Conservation (phyloP, 1,140 invertebrate species). For the Drosophila murphyi region DNA sequence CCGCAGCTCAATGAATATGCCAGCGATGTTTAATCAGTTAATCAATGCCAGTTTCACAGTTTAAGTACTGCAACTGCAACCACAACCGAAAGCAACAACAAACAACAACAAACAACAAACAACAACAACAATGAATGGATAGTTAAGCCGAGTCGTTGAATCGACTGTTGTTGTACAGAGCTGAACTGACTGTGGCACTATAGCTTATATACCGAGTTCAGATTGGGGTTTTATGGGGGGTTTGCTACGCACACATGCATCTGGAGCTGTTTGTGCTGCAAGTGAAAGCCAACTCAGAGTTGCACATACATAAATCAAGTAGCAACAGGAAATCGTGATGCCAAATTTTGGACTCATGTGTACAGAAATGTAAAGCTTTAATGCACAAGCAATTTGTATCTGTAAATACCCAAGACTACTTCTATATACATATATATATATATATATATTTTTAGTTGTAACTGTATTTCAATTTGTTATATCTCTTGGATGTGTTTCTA, state of each 20-base stretch:
- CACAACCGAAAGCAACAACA: not conserved
- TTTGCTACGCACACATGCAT: not conserved
- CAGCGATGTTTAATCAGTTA: slow-evolving; percentile 8
- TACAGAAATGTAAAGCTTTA: slow-evolving; percentile 10
- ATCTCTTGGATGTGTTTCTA: not conserved
- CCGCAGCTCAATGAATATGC: slow-evolving; percentile 13
- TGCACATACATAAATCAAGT: slow-evolving; percentile 23
- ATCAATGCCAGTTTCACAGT: not conserved
- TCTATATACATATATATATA: not conserved
- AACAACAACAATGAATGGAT: not conserved
- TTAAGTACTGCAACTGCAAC: slow-evolving; percentile 4
- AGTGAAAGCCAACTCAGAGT: slow-evolving; percentile 13
- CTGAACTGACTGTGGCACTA: slow-evolving; percentile 15
- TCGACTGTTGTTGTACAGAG: slow-evolving; percentile 19
- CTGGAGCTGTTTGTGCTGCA: not conserved
- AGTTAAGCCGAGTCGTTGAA: slow-evolving; percentile 6
- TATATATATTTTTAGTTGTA: slow-evolving; percentile 1
- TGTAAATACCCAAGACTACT: not conserved
- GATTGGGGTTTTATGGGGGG: not conserved
- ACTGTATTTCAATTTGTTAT: not conserved
- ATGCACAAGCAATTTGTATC: slow-evolving; percentile 11
- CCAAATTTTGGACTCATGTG: slow-evolving; percentile 9
- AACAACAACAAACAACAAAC: slow-evolving; percentile 1
- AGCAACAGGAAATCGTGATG: slow-evolving; percentile 4
- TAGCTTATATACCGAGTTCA: slow-evolving; percentile 1